Evolutionary conservation across 1,140 invertebrate genomes (phyloP).

Genomic region (Scaptomyza graminum): DNA sequence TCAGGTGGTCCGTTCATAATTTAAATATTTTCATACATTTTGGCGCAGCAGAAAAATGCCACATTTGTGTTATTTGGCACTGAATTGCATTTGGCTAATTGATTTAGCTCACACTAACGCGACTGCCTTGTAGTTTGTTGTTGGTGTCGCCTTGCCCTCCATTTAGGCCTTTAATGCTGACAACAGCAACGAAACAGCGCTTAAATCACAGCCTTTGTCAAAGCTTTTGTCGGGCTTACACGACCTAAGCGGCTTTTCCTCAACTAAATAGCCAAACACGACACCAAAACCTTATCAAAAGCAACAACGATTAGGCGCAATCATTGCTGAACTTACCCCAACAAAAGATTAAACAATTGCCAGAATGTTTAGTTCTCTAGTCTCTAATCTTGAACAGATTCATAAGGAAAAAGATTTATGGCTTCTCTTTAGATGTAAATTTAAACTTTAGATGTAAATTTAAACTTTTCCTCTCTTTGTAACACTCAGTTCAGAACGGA

Average conservation of each 20-base stretch:
- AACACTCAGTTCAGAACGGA: too few relatives aligned
- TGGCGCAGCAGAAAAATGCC: constrained; percentile 43
- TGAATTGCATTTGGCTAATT: constrained; percentile 76
- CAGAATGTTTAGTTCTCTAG: background rate
- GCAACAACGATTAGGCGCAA: constrained; percentile 25
- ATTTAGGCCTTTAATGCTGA: constrained; percentile 50
- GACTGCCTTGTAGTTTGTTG: background rate
- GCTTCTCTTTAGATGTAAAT: too few relatives aligned
- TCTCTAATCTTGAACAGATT: too few relatives aligned
- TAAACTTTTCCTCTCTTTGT: too few relatives aligned
- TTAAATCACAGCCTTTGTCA: constrained; percentile 64
- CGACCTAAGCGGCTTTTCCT: constrained; percentile 70
- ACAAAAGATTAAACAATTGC: background rate
- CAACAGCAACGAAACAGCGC: constrained; percentile 25
- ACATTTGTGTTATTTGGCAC: constrained; percentile 63
- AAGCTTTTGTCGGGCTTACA: constrained; percentile 69
- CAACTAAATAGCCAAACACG: constrained; percentile 14
- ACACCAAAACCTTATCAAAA: constrained; percentile 32
- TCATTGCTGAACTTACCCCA: constrained; percentile 7
- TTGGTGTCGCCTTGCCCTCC: constrained; percentile 28
- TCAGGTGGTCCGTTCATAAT: constrained; percentile 1
- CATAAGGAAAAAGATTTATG: too few relatives aligned
- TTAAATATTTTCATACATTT: constrained; percentile 56
- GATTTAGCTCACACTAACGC: constrained; percentile 64
- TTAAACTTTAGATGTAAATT: too few relatives aligned